Conservation (phyloP, 2,888 invertebrate genomes). For the Macrophya annulata region DNA sequence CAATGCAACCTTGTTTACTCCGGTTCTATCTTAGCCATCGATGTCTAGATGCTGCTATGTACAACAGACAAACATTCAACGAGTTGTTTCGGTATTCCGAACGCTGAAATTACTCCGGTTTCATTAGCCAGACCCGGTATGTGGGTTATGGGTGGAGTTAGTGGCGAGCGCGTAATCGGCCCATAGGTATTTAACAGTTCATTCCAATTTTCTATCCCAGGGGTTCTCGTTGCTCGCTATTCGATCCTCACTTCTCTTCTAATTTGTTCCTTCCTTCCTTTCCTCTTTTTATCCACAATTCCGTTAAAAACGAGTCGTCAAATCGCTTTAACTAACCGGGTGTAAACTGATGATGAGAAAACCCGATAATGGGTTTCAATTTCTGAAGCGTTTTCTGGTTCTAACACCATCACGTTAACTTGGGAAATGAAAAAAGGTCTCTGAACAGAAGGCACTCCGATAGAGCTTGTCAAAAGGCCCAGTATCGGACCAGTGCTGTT, state of each 20-base stretch:
- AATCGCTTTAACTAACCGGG: constrained; percentile 16
- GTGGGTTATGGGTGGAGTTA: constrained; percentile 34
- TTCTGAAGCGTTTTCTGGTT: neutral
- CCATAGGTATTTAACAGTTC: constrained; percentile 45
- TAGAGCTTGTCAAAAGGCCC: too few species aligned
- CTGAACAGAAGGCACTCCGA: too few species aligned
- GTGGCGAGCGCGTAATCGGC: constrained; percentile 48
- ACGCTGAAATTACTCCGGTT: constrained; percentile 48
- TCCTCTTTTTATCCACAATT: neutral
- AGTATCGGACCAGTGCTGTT: too few species aligned
- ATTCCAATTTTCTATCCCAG: constrained; percentile 44
- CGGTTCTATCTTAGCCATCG: neutral
- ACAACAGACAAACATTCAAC: constrained; percentile 31
- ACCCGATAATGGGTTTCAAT: constrained; percentile 12
- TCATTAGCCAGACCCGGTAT: constrained; percentile 42
- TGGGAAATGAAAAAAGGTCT: too few species aligned
- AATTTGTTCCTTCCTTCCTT: neutral
- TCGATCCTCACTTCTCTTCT: neutral
- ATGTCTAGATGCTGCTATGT: neutral
- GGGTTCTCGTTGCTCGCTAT: neutral
- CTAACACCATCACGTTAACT: too few species aligned
- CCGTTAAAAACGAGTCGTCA: constrained; percentile 10
- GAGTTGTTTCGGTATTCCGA: constrained; percentile 37
- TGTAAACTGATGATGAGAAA: constrained; percentile 13
- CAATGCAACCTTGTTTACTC: constrained; percentile 49